phyloP scores from a whole-genome alignment of 2,797 vertebrate species.

The Liasis olivaceus region DNA sequence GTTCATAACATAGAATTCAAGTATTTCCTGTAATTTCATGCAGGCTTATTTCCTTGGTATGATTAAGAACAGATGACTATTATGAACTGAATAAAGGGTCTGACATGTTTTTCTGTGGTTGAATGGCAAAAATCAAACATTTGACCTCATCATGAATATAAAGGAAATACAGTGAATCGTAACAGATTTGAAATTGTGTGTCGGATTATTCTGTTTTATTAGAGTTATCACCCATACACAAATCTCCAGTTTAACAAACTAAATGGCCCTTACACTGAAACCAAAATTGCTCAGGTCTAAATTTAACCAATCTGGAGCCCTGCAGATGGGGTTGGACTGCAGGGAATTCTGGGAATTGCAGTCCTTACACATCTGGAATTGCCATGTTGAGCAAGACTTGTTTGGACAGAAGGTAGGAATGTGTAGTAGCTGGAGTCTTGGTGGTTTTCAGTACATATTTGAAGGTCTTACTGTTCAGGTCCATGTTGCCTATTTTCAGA shows the following conservation, averaged over 20 bases:
- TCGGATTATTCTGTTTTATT: background rate
- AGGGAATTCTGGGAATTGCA: background rate
- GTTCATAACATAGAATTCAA: background rate
- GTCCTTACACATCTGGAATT: background rate
- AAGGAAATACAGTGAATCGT: background rate
- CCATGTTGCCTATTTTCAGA: background rate
- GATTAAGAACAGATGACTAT: constrained; percentile 20
- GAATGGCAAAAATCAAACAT: background rate
- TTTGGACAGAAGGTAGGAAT: background rate
- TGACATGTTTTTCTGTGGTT: constrained; percentile 2
- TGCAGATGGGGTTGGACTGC: background rate
- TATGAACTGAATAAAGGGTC: constrained; percentile 32
- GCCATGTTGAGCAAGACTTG: background rate
- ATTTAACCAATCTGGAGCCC: background rate
- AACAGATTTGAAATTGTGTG: background rate
- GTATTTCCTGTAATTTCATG: background rate
- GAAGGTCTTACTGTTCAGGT: background rate
- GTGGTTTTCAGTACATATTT: background rate
- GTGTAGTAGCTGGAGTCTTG: background rate
- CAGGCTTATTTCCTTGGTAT: constrained; percentile 4
- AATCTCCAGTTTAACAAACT: background rate
- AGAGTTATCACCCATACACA: background rate
- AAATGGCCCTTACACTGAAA: background rate
- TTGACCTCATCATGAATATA: background rate
- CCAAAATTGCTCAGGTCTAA: background rate